Base-by-base conservation (phyloP, 1,140 invertebrate genomes). In the Arion vulgaris region DNA sequence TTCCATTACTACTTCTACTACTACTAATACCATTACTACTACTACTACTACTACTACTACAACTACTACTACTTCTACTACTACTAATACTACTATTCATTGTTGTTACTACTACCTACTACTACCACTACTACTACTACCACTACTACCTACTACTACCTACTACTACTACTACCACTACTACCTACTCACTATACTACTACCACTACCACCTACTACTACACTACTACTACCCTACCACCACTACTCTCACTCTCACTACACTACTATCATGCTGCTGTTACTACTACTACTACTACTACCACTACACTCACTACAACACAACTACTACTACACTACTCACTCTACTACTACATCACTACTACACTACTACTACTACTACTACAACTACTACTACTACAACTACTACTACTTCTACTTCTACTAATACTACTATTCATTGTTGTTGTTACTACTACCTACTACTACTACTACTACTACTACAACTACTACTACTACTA, bases 1-100 rank as follows among this genome's bases (percentile, higher is more conserved):
- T n/a, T n/a, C n/a, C 23, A 57, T 23, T 57, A 57, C 53, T 57
- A 57, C 53, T 57, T 15, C 53, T 57, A 57, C 53, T 57, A 57
- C 53, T 57, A 57, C 53, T 57, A 57, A 9, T 57, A 57, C 53
- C 23, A 57, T 23, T 57, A 57, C 53, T 57, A 57, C 53, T 57
- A 57, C 53, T 57, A 57, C 53, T 57, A 57, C 53, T 57, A 57
- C 53, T 57, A 57, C 53, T 57, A 57, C 53, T 57, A 57, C 53
- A 15, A 57, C 53, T 57, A 57, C 53, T 57, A 57, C 53, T 57
- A 57, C 53, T 57, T 15, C 53, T 57, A 57, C 53, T 57, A 57
- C 53, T 57, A 57, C 53, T 57, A 57, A 9, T 57, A 57, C 53
- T 57, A 57, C 53, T 57, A 57, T 23, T n/a, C n/a, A n/a, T n/a